phyloP scores from a whole-genome alignment of 2,888 invertebrate species.

The Synanthedon tipuliformis region DNA sequence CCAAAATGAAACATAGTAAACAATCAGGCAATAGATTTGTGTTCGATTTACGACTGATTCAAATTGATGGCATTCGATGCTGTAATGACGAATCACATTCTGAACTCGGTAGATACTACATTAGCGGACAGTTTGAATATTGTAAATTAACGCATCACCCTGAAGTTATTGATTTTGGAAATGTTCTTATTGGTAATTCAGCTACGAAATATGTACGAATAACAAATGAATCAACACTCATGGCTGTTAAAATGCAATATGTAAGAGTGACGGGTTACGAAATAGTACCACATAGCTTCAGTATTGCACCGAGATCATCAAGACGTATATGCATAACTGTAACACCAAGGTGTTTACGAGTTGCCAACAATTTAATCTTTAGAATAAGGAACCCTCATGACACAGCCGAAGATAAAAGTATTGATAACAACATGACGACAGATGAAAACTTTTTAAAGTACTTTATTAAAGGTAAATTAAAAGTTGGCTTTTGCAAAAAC shows the following conservation, averaged over 20 bases:
- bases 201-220: constrained; percentile 44
- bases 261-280: constrained; percentile 41
- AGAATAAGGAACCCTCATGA: constrained; percentile 39
- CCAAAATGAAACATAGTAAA: constrained; percentile 32
- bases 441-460: constrained; percentile 34
- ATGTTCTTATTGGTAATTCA: constrained; percentile 42
- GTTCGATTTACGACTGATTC: constrained; percentile 48
- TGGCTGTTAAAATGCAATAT: constrained; percentile 47
- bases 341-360: constrained; percentile 36
- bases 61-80: constrained; percentile 41
- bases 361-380: constrained; percentile 29
- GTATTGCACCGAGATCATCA: constrained; percentile 41
- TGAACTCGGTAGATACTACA: constrained; percentile 63
- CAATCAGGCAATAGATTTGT: constrained; percentile 43
- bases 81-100: constrained; percentile 47
- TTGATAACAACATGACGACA: constrained; percentile 4
- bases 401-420: constrained; percentile 8
- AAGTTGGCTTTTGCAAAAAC: constrained; percentile 24
- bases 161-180: constrained; percentile 47
- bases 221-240: constrained; percentile 46
- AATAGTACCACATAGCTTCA: constrained; percentile 41
- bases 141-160: constrained; percentile 59
- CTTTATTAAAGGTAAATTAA: constrained; percentile 26
- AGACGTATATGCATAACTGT: constrained; percentile 29
- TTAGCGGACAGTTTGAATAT: constrained; percentile 68